Base-by-base conservation (phyloP, 2,888 invertebrate species). In the Rhamnusium bicolor region DNA sequence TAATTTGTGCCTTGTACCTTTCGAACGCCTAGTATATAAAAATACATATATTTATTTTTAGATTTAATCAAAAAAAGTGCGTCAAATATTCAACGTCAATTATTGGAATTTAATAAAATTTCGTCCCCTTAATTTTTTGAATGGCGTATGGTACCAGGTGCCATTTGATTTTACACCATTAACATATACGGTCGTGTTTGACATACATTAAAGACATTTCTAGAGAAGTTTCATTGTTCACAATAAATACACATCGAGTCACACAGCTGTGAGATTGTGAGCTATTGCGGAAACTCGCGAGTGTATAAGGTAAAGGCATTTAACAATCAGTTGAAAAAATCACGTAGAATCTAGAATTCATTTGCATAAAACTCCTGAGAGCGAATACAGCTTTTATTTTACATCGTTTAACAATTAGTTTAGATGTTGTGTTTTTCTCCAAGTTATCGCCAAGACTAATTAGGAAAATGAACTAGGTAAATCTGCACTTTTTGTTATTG, bases 291-390 rank as follows among this genome's bases (percentile, higher is more conserved):
- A 73, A 74, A 73, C 69, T 61, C 62, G 53, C 32, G 63, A 66
- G 56, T 61, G 68, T 76, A 19, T 73, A 75, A 71, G 76, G 76
- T 56, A 61, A 72, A 66, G 73, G 69, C 66, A 74, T 76, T 62
- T 71, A 19, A 72, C 60, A 66, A 76, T 72, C 73, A 70, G 46
- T 63, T 60, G 66, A 73, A 76, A 76, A 60, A 60, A 40, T 60
- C 60, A 7, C 12, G 18, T 21, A 29, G 60, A 60, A 60, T 60
- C 18, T 32, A 18, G 40, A 29, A 72, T 72, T 61, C 19, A 47
- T 63, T 47, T 63, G 63, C 27, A 56, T 56, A 40, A 10, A 40
- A 40, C 40, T 40, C n/a, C 40, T 40, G 40, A 40, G 40, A 40
- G 40, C 40, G 40, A 14, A n/a, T n/a, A 40, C 40, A n/a, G 40